Conservation (phyloP, 2,797 vertebrate genomes). For the Pempheris klunzingeri region DNA sequence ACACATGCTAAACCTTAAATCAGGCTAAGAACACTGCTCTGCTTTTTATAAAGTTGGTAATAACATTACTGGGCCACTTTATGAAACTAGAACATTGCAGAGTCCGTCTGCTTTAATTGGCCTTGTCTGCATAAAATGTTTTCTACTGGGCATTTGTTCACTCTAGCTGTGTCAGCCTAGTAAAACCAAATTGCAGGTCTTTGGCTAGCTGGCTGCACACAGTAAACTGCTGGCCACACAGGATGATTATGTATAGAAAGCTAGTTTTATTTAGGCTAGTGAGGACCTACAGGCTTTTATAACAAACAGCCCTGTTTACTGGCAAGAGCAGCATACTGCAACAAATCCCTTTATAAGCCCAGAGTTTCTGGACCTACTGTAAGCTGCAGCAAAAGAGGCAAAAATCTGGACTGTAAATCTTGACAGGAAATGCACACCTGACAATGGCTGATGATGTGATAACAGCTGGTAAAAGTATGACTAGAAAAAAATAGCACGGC, state of each 20-base stretch:
- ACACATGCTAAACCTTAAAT: slow-evolving; percentile 10
- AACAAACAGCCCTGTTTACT: slow-evolving; percentile 76
- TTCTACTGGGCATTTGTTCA: slow-evolving; percentile 77
- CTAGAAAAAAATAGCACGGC: slow-evolving; percentile 17
- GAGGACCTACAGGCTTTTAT: slow-evolving; percentile 69
- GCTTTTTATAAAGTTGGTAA: slow-evolving; percentile 38
- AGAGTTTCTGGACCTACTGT: slow-evolving; percentile 56
- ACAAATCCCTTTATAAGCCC: slow-evolving; percentile 70
- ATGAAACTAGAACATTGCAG: slow-evolving; percentile 54
- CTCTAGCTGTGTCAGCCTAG: slow-evolving; percentile 81
- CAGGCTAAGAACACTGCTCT: slow-evolving; percentile 11
- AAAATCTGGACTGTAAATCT: slow-evolving; percentile 56
- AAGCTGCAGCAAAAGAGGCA: slow-evolving; percentile 42
- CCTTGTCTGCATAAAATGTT: slow-evolving; percentile 73
- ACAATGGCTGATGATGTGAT: slow-evolving; percentile 60
- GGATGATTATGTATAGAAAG: slow-evolving; percentile 76
- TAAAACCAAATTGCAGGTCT: slow-evolving; percentile 84
- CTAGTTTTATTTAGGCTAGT: slow-evolving; percentile 70
- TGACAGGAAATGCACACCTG: slow-evolving; percentile 69
- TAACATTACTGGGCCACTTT: slow-evolving; percentile 49
- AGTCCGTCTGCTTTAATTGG: slow-evolving; percentile 67
- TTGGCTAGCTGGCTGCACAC: slow-evolving; percentile 80
- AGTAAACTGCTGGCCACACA: slow-evolving; percentile 84
- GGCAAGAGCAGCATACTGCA: slow-evolving; percentile 65
- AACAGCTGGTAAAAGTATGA: slow-evolving; percentile 50